Evolutionary conservation across 2,113 vertebrate species (phyloP).

Genomic region (human): DNA sequence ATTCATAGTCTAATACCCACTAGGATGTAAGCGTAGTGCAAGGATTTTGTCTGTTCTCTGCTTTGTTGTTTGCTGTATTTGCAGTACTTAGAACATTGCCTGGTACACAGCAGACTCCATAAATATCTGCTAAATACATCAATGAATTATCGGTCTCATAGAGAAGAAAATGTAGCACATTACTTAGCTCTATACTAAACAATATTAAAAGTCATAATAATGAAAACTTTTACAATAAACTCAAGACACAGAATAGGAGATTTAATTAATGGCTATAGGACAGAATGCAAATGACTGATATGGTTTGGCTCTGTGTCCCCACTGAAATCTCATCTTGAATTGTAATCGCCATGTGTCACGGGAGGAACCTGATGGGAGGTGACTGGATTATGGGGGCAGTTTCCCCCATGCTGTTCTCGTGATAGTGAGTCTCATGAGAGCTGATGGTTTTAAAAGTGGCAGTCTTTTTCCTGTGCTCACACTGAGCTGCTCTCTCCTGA

Average conservation of each 20-base stretch:
- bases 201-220: neutral
- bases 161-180: neutral
- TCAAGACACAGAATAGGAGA: neutral
- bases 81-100: neutral
- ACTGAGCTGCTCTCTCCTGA: too few species aligned
- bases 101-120: neutral
- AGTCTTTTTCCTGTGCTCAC: too few species aligned
- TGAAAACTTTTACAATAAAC: neutral
- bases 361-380: too few species aligned
- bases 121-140: neutral
- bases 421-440: too few species aligned
- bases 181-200: neutral
- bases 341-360: too few species aligned
- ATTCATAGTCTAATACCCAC: neutral
- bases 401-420: too few species aligned
- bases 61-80: neutral
- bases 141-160: neutral
- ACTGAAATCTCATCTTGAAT: too few species aligned
- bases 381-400: too few species aligned
- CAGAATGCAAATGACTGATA: neutral
- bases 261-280: neutral
- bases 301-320: too few species aligned
- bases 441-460: too few species aligned
- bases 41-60: neutral
- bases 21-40: neutral